Conservation (phyloP, 1,140 invertebrate genomes). For the Scaptomyza hsui region DNA sequence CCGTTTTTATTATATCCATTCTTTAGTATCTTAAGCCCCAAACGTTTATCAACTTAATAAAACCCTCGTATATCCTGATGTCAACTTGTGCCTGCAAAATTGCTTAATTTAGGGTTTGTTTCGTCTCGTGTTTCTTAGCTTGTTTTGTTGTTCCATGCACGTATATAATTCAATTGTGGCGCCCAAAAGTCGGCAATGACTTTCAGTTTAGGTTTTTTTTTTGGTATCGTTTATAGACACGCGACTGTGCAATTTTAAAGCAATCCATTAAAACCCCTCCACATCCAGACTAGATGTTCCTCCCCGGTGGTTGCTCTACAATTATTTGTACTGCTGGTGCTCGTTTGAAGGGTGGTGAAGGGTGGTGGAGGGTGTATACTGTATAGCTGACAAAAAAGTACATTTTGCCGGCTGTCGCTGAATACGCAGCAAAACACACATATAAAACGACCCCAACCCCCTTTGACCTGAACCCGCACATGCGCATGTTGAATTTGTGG, state of each 20-base stretch:
- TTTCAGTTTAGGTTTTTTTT: slow-evolving; percentile 5
- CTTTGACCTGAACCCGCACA: slow-evolving; percentile 30
- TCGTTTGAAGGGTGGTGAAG: slow-evolving; percentile 1
- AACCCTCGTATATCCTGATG: neutral
- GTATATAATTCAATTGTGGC: slow-evolving; percentile 46
- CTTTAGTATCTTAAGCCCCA: too few species aligned
- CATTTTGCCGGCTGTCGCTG: slow-evolving; percentile 72
- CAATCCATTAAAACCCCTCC: slow-evolving; percentile 33
- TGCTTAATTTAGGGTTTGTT: neutral
- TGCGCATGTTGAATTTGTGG: slow-evolving; percentile 40
- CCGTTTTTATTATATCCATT: too few species aligned
- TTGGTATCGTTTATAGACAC: slow-evolving; percentile 17
- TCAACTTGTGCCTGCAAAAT: neutral
- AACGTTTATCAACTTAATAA: too few species aligned
- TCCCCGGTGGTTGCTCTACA: slow-evolving; percentile 52
- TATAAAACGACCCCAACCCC: slow-evolving; percentile 10
- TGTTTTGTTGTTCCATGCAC: neutral
- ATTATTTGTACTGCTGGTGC: neutral
- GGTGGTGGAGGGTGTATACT: neutral
- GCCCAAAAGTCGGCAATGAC: slow-evolving; percentile 64
- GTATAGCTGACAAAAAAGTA: slow-evolving; percentile 46
- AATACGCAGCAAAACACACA: slow-evolving; percentile 68
- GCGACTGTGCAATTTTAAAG: slow-evolving; percentile 36
- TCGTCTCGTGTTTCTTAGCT: neutral
- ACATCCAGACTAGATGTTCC: neutral